These are phyloP conservation scores for Coracopsis vasa DNA, from an alignment of 2,113 vertebrate species.

Conservation along the genomic window DNA sequence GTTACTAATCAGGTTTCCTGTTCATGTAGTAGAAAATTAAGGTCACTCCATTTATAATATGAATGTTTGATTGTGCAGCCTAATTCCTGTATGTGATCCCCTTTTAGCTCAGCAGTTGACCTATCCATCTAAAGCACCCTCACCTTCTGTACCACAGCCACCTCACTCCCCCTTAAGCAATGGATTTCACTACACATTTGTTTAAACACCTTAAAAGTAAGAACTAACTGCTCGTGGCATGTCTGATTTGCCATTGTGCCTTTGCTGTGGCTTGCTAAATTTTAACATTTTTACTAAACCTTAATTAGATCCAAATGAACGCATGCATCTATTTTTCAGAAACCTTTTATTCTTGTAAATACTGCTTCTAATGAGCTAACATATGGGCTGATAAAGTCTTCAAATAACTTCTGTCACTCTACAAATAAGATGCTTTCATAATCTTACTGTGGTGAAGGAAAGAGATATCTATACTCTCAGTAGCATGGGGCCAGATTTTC, in stretches of 20 bases:
- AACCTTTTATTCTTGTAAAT: background rate
- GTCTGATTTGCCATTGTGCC: slow-evolving; percentile 54
- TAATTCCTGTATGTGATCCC: slow-evolving; percentile 80
- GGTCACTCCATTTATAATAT: background rate
- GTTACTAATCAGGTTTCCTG: background rate
- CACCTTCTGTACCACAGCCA: slow-evolving; percentile 82
- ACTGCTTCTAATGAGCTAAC: slow-evolving; percentile 13
- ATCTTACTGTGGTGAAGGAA: background rate
- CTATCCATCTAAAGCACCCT: slow-evolving; percentile 81
- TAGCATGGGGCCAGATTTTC: slow-evolving; percentile 22
- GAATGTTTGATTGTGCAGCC: slow-evolving; percentile 41
- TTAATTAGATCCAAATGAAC: background rate
- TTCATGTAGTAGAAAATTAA: background rate
- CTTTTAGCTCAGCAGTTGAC: slow-evolving; percentile 86
- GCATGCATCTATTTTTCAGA: background rate
- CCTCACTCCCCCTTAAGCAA: slow-evolving; percentile 89
- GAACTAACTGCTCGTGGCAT: slow-evolving; percentile 75
- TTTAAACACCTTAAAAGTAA: slow-evolving; percentile 91
- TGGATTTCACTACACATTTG: slow-evolving; percentile 99
- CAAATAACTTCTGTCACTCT: background rate
- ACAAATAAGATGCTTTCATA: background rate
- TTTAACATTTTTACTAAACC: slow-evolving; percentile 15
- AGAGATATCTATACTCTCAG: background rate
- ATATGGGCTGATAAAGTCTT: background rate
- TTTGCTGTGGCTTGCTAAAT: slow-evolving; percentile 27